Conservation (phyloP, 2,797 vertebrate species). For the Lophotriccus pileatus region DNA sequence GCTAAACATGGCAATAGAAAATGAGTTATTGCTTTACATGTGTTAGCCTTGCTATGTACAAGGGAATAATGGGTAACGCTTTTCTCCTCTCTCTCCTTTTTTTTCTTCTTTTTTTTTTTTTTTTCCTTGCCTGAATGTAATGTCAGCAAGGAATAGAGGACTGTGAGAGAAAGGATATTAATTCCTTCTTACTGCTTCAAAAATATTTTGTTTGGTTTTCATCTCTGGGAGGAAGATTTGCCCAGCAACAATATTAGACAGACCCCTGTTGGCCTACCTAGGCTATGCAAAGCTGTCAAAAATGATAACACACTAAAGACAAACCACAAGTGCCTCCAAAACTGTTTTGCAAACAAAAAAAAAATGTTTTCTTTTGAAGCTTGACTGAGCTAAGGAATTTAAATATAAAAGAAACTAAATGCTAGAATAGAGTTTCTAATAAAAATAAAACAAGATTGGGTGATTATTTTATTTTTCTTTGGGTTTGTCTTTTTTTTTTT, state of each 20-base stretch:
- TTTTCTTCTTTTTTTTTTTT: background rate
- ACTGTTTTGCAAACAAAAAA: slow-evolving; percentile 72
- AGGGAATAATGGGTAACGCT: slow-evolving; percentile 80
- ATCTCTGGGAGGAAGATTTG: slow-evolving; percentile 76
- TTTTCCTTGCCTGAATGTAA: slow-evolving; percentile 68
- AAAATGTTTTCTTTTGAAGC: slow-evolving; percentile 72
- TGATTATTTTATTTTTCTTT: slow-evolving; percentile 51
- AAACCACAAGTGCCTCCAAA: slow-evolving; percentile 75
- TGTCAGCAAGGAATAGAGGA: slow-evolving; percentile 78
- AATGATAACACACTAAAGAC: slow-evolving; percentile 77
- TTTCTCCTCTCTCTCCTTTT: slow-evolving; percentile 43
- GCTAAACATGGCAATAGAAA: slow-evolving; percentile 85
- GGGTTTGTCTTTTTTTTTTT: background rate
- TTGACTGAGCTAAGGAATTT: slow-evolving; percentile 69
- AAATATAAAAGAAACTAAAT: slow-evolving; percentile 70
- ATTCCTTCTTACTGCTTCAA: slow-evolving; percentile 78
- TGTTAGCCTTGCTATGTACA: slow-evolving; percentile 82
- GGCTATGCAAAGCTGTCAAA: slow-evolving; percentile 82
- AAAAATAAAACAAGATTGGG: slow-evolving; percentile 38
- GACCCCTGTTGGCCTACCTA: slow-evolving; percentile 82
- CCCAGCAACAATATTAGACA: slow-evolving; percentile 83
- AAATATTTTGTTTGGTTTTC: slow-evolving; percentile 77
- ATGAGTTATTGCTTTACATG: slow-evolving; percentile 87
- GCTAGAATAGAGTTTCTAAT: slow-evolving; percentile 66
- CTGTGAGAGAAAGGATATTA: slow-evolving; percentile 72